Evolutionary conservation across 2,888 invertebrate species (phyloP).

Genomic region (Agonopterix arenella): DNA sequence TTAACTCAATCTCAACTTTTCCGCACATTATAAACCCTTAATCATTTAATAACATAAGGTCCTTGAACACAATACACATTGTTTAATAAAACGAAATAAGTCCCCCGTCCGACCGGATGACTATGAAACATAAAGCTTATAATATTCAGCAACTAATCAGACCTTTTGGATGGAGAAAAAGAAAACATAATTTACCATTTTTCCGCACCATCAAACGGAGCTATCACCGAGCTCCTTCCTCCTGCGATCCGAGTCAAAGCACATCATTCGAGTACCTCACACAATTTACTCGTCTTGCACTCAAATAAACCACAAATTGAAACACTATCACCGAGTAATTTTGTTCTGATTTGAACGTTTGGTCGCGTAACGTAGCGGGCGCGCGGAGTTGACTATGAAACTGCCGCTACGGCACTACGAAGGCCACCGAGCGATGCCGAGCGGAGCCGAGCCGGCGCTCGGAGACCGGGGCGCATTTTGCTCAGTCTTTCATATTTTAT

Average conservation of each 20-base stretch:
- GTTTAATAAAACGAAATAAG: not conserved
- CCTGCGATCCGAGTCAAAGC: slow-evolving; percentile 40
- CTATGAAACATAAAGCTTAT: slow-evolving; percentile 20
- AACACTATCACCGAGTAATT: slow-evolving; percentile 49
- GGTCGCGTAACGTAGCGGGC: slow-evolving; percentile 33
- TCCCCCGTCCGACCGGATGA: not conserved
- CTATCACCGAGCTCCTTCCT: slow-evolving; percentile 25
- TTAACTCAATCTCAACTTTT: slow-evolving; percentile 2
- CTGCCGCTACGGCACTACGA: slow-evolving; percentile 69
- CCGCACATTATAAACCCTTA: not conserved
- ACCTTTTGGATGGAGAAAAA: slow-evolving; percentile 18
- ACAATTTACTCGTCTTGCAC: slow-evolving; percentile 24
- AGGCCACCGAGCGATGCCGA: slow-evolving; percentile 39
- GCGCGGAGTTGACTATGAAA: slow-evolving; percentile 41
- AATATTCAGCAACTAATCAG: slow-evolving; percentile 10
- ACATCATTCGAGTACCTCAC: slow-evolving; percentile 50
- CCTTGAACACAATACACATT: not conserved
- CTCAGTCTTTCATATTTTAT: slow-evolving; percentile 75
- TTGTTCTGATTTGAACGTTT: slow-evolving; percentile 17
- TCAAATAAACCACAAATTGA: slow-evolving; percentile 32
- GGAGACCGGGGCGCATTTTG: slow-evolving; percentile 53
- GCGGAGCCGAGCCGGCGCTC: slow-evolving; percentile 36
- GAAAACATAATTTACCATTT: slow-evolving; percentile 60
- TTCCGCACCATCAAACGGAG: slow-evolving; percentile 56
- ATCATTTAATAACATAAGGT: slow-evolving; percentile 7